Evolutionary conservation across 2,113 vertebrate genomes (phyloP).

Genomic region (Jaculus jaculus): DNA sequence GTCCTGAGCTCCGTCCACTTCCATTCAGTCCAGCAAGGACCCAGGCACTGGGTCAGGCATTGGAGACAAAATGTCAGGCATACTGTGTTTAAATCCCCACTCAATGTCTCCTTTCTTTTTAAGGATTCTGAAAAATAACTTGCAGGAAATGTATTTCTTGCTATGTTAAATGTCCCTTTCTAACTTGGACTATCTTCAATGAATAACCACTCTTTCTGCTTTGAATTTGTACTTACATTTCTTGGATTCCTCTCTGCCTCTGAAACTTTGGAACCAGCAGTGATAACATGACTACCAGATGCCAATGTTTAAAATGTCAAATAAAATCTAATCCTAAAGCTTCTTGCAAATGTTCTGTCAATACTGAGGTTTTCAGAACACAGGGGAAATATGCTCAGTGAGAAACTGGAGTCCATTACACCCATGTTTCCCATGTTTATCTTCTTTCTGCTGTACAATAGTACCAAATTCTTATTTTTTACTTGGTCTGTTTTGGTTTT

Average conservation of each 20-base stretch:
- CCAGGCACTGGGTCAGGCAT: background rate
- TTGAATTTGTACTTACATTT: background rate
- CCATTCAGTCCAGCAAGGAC: too few relatives aligned
- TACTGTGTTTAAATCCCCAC: background rate
- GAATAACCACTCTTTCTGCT: background rate
- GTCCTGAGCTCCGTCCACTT: too few relatives aligned
- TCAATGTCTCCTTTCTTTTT: background rate
- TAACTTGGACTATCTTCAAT: background rate
- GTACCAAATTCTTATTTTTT: background rate
- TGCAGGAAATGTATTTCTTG: background rate
- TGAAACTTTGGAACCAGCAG: background rate
- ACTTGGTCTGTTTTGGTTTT: conserved; percentile 34
- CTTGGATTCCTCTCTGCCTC: background rate
- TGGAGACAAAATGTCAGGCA: background rate
- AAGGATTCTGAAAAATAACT: background rate
- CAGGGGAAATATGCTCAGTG: background rate
- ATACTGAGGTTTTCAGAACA: background rate
- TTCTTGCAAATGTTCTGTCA: background rate
- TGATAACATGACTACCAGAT: background rate
- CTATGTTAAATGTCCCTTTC: background rate
- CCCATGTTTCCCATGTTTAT: background rate
- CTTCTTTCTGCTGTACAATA: background rate
- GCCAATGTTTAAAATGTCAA: background rate
- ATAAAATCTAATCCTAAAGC: background rate
- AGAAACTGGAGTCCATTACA: background rate